Conservation (phyloP, 2,113 vertebrate genomes). For the Pionites leucogaster region DNA sequence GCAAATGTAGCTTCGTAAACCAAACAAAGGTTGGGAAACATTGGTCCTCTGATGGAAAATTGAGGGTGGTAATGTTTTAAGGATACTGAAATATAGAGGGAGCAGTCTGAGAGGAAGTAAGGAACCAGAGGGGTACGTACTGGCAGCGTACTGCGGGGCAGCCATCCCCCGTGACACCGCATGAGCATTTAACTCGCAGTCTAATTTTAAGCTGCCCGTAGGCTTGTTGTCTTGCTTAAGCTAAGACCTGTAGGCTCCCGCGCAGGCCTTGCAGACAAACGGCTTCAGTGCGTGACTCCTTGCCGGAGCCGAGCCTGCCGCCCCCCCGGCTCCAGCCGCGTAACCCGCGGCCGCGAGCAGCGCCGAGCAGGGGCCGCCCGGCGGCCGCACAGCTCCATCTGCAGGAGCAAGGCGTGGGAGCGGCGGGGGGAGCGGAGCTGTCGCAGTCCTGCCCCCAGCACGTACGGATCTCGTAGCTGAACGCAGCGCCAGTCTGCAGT, state of each 20-base stretch:
- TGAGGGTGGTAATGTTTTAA: not conserved
- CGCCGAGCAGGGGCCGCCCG: not conserved
- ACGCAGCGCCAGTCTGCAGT: not conserved
- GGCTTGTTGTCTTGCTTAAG: not conserved
- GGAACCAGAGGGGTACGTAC: no score
- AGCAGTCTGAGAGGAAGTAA: not conserved
- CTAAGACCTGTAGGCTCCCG: not conserved
- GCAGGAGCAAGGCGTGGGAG: not conserved
- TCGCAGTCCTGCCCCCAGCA: not conserved
- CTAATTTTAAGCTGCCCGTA: not conserved
- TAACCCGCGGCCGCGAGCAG: not conserved
- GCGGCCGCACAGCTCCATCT: not conserved
- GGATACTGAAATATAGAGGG: not conserved
- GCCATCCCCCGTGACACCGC: not conserved
- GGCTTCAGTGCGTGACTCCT: not conserved
- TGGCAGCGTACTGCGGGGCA: accelerated
- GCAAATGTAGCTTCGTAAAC: not conserved
- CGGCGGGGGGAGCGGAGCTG: not conserved
- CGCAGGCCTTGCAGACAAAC: not conserved
- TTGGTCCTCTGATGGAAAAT: not conserved
- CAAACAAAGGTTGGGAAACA: not conserved
- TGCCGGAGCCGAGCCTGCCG: accelerated
- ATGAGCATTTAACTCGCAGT: not conserved
- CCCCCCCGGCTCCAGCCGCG: not conserved
- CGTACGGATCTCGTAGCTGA: not conserved